Base-by-base conservation (phyloP, 2,888 invertebrate species). In the Unio delphinus region DNA sequence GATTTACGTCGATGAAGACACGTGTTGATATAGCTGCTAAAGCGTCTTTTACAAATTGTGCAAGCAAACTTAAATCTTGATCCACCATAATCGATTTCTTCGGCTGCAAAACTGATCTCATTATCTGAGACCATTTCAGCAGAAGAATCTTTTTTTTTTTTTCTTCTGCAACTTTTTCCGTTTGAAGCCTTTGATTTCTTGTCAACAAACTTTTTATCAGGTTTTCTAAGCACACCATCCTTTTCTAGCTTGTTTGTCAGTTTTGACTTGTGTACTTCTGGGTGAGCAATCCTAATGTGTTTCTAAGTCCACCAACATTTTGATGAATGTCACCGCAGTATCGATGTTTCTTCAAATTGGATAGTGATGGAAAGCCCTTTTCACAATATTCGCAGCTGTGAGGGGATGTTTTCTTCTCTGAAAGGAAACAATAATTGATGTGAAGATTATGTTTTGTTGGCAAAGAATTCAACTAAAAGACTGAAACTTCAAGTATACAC, bases 1-100 rank as follows among this genome's bases (percentile, higher is more conserved):
- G 87, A 86, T 58, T 89, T 79, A n/a, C 90, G 80, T 55, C 88
- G 81, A 80, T 91, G 91, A 45, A 90, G 85, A 69, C 90, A 88
- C 90, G 91, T 89, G 72, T 89, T 89, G 54, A 88, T 83, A 73
- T 90, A 90, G 64, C 86, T 86, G 45, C 84, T 85, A 72, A 91
- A 91, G 60, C 84, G 84, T 77, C 90, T 90, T 61, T 88, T 85
- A 80, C 91, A 91, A 4, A 89, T 82, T 18, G 87, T 86, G 74
- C 91, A 91, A 6, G 87, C 80, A 72, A 83, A 89, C 65, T 85
- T 82, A 65, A 86, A 85, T 58, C 76, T 75, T 34, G 83, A 75
- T 15, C 78, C 78, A 28, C 77, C 79, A 71, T 79, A 77, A 26
- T 79, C 79, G 65, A 78, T 77, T 71, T 77, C 77, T 70, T 77